Base-by-base conservation (phyloP, 35 echinoderm and acorn worm genomes). In the Anneissia japonica region DNA sequence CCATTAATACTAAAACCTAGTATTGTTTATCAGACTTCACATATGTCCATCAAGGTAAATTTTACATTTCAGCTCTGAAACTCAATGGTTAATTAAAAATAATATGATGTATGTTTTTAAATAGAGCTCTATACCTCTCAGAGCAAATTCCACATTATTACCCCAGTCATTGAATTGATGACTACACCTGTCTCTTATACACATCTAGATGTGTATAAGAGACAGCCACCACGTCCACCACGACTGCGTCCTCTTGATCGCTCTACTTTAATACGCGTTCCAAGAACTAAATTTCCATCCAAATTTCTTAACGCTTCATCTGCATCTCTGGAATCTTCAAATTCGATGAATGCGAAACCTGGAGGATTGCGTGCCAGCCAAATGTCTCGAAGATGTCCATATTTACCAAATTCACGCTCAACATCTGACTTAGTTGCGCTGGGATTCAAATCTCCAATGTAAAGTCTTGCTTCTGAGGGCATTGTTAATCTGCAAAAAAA, bases 291-390 rank as follows among this genome's bases (percentile, higher is more conserved):
- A 33, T 56, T 77, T 43, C 96, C 96, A 76, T 99, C 89, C 26
- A 99, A 51, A 23, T 46, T 86, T 38, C 89, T 36, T 34, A 99
- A 85, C 31, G 92, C 93, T 72, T 79, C 56, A 79, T 99, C 96
- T 26, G 96, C 96, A 80, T 99, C 89, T 39, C 36, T 72, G 21
- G 80, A 55, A 39, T 43, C 87, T 29, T 87, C 87, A 46, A 90
- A 99, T 83, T 99, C 96, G 21, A 99, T 82, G 40, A 99, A 99
- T 0, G 96, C 96, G 36, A 99, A 99, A 84, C 96, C 96, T 80
- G 96, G 96, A 56, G 96, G 96, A 77, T 92, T 94, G 30, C 96
- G 82, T 29, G 96, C 96, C 12, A 99, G 82, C 96, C 96, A 99
- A 31, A 99, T 83, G 77, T 99, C 96, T 36, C 83, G 56, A 10